Evolutionary conservation across 2,797 vertebrate genomes (phyloP), one percentile per base, ranked within the genome.

Genomic region (Tolypeutes matacus): DNA sequence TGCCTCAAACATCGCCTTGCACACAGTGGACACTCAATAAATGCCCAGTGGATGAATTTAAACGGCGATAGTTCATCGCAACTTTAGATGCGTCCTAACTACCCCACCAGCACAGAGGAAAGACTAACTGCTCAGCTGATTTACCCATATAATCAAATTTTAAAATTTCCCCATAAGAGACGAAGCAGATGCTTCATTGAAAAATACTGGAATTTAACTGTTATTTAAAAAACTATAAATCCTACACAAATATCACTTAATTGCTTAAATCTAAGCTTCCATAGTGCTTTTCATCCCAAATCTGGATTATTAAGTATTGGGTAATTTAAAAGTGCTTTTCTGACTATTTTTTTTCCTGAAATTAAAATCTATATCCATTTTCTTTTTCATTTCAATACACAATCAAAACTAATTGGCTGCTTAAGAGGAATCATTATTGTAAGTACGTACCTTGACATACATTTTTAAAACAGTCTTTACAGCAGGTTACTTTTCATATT

Each of bases 201-300:
- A 97, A 96, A 93, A 46, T 49, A 95, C 2, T 92, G 39, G 94
- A 62, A 93, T 93, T 96, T 92, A 88, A 82, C 81, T 91, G n/a
- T 92, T 91, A 90, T 42, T 95, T 96, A 94, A 96, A 77, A 96
- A 91, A 73, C 25, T 88, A 46, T 92, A 93, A 93, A 87, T 90
- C 58, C 65, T 70, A 84, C 13, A 93, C 46, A 93, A 96, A 86
- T 49, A 92, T 75, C 60, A 85, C 42, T 77, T 90, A 92, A 89
- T 84, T 86, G 60, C 20, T 88, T 88, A 91, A 87, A 49, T 90
- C 78, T 89, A 93, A 94, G 86, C 51, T 80, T 94, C 27, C 9
- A 60, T 29, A 49, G 27, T 42, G 7, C 89, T 13, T 91, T 13
- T 87, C 72, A 49, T 21, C 60, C 70, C 20, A 92, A 84, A 69